Base-by-base conservation (phyloP, 1,140 invertebrate species). In the Magallana angulata region DNA sequence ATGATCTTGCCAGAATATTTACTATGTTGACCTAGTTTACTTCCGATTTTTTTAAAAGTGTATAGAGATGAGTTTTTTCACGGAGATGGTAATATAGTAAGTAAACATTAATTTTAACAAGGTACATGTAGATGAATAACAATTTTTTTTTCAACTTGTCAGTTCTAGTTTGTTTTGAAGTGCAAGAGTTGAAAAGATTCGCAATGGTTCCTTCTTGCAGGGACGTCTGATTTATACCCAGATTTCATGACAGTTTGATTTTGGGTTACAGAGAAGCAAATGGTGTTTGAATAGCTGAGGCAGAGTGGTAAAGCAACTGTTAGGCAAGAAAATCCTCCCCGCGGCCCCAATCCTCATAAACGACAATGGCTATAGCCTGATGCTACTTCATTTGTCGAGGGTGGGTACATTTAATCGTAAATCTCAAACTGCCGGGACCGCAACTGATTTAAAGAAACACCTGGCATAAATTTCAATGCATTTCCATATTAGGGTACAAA, bases 331-430 rank as follows among this genome's bases (percentile, higher is more conserved):
- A 64, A n/a, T 64, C 24, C 24, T 30, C 7, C 68, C 68, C 24
- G 24, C 36, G 68, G 68, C 68, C 68, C 18, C 30, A 24, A 76
- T 30, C 68, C 24, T 8, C 24, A 11, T 36, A 30, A 76, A 76
- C 68, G 36, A 36, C 9, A 76, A 48, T 8, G 68, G 68, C 9
- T 36, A 18, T 7, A 64, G 60, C 18, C 16, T 76, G 68, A 30
- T 76, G 68, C 68, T 76, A 68, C 64, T 68, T 68, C 64, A 68
- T 68, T 68, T 68, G 64, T 68, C 64, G 18, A 68, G 64, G 64
- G 64, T 18, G 18, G 64, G 64, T 68, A 24, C 64, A 68, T 68
- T 68, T 68, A 68, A 68, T 18, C 64, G n/a, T 68, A 76, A 76
- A 76, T 71, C 68, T 76, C 68, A 76, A 76, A 30, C 68, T 76